phyloP scores from a whole-genome alignment of 2,888 invertebrate genomes.

The Drosophila aldrichi region DNA sequence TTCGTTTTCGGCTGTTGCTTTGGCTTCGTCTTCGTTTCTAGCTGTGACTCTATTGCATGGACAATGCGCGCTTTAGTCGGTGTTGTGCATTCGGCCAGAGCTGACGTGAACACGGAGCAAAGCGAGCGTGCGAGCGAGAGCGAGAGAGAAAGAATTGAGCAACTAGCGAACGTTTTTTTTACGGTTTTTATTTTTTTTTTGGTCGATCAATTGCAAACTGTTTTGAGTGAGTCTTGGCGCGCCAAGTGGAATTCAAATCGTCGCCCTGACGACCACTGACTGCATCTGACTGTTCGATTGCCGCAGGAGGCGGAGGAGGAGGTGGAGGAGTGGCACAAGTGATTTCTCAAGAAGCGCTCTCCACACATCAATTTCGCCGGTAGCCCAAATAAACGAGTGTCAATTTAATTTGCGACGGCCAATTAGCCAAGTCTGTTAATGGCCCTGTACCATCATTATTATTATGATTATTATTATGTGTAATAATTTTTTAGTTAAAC shows the following conservation, averaged over 20 bases:
- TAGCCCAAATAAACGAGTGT: constrained; percentile 17
- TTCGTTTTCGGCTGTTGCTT: neutral
- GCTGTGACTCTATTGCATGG: constrained; percentile 50
- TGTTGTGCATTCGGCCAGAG: constrained; percentile 73
- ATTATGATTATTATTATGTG: constrained; percentile 12
- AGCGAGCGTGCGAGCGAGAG: neutral
- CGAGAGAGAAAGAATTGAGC: neutral
- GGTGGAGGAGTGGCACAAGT: constrained; percentile 15
- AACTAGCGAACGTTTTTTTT: constrained; percentile 1
- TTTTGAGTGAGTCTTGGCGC: constrained; percentile 6
- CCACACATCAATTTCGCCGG: constrained; percentile 20
- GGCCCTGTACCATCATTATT: constrained; percentile 17
- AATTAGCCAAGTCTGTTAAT: constrained; percentile 33
- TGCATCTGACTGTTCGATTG: constrained; percentile 15
- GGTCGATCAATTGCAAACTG: constrained; percentile 10
- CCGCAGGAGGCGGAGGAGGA: neutral
- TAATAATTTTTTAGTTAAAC: constrained; percentile 28
- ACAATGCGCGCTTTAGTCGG: constrained; percentile 61
- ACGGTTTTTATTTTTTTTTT: neutral
- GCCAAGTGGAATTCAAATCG: constrained; percentile 10
- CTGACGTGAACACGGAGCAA: constrained; percentile 52
- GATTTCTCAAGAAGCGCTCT: constrained; percentile 12
- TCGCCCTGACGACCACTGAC: neutral
- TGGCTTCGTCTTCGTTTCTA: neutral
- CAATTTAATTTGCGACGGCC: constrained; percentile 12